Evolutionary conservation across 2,888 invertebrate genomes (phyloP).

Genomic region (Synanthedon tipuliformis): DNA sequence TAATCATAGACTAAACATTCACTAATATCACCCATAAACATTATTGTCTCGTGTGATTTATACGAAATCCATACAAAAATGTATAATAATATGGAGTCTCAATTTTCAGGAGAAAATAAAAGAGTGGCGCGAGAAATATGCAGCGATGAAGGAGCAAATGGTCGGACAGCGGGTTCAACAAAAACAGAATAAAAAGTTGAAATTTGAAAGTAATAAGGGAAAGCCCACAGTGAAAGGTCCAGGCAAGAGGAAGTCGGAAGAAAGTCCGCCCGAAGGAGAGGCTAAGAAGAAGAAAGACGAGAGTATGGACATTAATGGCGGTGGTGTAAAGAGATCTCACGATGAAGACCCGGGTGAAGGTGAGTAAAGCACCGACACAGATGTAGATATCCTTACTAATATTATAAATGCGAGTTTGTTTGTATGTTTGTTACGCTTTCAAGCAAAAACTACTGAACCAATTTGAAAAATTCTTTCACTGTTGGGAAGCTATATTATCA

Average conservation of each 20-base stretch:
- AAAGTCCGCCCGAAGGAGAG: slow-evolving; percentile 20
- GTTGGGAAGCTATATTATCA: no score
- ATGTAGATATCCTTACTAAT: no score
- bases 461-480: no score
- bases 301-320: slow-evolving; percentile 25
- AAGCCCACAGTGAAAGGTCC: slow-evolving; percentile 19
- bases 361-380: slow-evolving; percentile 6
- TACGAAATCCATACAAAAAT: no score
- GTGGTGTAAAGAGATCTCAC: slow-evolving; percentile 40
- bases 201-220: slow-evolving; percentile 17
- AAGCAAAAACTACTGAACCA: no score
- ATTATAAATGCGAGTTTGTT: no score
- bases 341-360: slow-evolving; percentile 24
- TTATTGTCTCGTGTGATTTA: no score
- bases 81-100: no score
- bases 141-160: slow-evolving; percentile 57
- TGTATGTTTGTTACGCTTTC: no score
- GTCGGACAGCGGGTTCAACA: slow-evolving; percentile 42
- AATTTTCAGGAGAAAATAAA: slow-evolving; percentile 36
- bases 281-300: slow-evolving; percentile 45
- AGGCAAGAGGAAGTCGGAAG: slow-evolving; percentile 38
- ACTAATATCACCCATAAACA: no score
- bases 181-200: slow-evolving; percentile 33
- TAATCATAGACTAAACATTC: neutral
- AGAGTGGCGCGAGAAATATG: slow-evolving; percentile 54